A percentile compares a stretch with the other conserved stretches of the same genome.
These are phyloP conservation scores for Acheta domesticus DNA, from an alignment of 2,888 invertebrate genomes.

Conservation along the genomic window DNA sequence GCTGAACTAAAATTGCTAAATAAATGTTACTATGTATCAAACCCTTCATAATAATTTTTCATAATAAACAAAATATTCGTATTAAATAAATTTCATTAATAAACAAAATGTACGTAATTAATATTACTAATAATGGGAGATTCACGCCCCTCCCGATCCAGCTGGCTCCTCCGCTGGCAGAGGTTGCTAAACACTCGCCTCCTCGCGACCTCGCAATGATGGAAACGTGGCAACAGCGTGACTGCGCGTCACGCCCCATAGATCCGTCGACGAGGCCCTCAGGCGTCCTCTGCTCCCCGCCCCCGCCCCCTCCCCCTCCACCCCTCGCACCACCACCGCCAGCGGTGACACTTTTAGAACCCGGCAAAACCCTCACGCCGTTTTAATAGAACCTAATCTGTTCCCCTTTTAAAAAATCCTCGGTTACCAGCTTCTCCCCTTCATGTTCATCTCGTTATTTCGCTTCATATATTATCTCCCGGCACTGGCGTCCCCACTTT, in stretches of 20 bases:
- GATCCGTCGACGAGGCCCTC: constrained; percentile 30
- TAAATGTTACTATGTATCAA: too few species aligned
- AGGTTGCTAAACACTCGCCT: background rate
- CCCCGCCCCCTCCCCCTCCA: background rate
- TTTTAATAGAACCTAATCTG: constrained; percentile 23
- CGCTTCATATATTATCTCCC: constrained; percentile 25
- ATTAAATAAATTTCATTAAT: too few species aligned
- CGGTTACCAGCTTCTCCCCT: constrained; percentile 20
- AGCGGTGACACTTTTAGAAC: background rate
- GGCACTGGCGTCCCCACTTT: constrained; percentile 24
- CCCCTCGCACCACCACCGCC: background rate
- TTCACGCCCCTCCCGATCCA: too few species aligned
- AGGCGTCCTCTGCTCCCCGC: background rate
- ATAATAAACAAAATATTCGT: too few species aligned
- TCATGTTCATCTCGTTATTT: constrained; percentile 29
- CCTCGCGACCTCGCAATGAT: background rate
- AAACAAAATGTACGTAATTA: too few species aligned
- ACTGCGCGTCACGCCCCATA: constrained; percentile 31
- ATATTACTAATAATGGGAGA: too few species aligned
- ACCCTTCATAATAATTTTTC: too few species aligned
- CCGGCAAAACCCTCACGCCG: background rate
- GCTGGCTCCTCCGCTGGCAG: background rate
- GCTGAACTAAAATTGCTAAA: too few species aligned
- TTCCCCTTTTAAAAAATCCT: constrained; percentile 28
- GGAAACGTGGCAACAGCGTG: constrained; percentile 28